phyloP scores from a whole-genome alignment of 2,888 invertebrate genomes.

The Salpingus planirostris region DNA sequence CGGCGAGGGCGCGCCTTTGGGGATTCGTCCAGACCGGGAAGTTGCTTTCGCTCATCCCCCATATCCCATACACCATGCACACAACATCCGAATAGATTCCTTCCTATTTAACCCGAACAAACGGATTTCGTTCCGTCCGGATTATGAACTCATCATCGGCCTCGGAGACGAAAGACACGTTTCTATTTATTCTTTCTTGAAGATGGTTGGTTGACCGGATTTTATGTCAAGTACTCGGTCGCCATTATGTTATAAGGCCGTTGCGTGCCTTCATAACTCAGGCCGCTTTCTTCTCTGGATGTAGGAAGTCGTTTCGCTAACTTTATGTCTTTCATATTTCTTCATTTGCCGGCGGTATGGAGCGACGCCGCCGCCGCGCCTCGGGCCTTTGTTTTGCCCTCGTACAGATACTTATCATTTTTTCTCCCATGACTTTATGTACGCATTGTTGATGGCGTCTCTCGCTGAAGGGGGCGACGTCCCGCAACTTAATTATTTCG shows the following conservation, averaged over 20 bases:
- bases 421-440: conserved; percentile 13
- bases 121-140: conserved; percentile 26
- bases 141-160: too few relatives aligned
- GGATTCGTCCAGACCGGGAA: conserved; percentile 26
- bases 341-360: too few relatives aligned
- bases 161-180: too few relatives aligned
- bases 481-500: conserved; percentile 2
- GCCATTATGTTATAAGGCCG: conserved; percentile 29
- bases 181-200: too few relatives aligned
- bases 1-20: conserved; percentile 23
- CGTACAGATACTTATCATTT: conserved; percentile 25
- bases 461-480: background rate
- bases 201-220: conserved; percentile 11
- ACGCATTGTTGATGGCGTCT: conserved; percentile 10
- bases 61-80: too few relatives aligned
- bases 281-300: conserved; percentile 30
- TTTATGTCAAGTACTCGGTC: conserved; percentile 14
- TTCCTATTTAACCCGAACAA: conserved; percentile 28
- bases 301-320: conserved; percentile 35
- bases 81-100: conserved; percentile 26
- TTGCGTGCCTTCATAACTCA: conserved; percentile 37
- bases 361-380: conserved; percentile 17
- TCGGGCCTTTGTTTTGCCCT: conserved; percentile 20
- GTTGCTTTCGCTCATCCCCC: conserved; percentile 20
- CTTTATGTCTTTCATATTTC: conserved; percentile 43